phyloP scores from a whole-genome alignment of 2,888 invertebrate genomes.

The Trimorus sp. region DNA sequence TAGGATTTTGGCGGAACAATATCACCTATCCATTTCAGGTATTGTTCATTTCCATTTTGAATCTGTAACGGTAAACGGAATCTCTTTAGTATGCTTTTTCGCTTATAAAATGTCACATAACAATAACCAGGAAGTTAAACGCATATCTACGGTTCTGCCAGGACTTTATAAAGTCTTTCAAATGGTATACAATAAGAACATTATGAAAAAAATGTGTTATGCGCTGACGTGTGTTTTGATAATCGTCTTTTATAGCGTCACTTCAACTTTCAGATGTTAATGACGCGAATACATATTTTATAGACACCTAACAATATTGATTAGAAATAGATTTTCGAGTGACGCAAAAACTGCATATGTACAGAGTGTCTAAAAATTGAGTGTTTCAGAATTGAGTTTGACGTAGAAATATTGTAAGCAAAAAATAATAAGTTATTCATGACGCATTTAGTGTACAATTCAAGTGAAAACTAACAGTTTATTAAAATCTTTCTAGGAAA shows the following conservation, averaged over 20 bases:
- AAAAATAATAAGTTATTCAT: too few species aligned
- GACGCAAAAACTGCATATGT: background rate
- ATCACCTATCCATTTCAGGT: slow-evolving; percentile 90
- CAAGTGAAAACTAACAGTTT: too few species aligned
- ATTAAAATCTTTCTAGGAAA: too few species aligned
- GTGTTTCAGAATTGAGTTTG: too few species aligned
- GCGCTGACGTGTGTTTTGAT: too few species aligned
- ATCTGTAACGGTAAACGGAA: slow-evolving; percentile 82
- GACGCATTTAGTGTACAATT: too few species aligned
- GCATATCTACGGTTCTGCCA: background rate
- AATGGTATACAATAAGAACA: background rate
- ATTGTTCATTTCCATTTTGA: slow-evolving; percentile 89
- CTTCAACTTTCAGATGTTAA: background rate
- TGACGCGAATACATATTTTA: background rate
- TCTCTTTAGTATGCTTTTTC: background rate
- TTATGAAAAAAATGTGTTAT: too few species aligned
- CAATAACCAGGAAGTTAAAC: background rate
- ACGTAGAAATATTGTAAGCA: too few species aligned
- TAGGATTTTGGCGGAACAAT: slow-evolving; percentile 67
- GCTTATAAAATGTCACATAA: background rate
- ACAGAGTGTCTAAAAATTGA: background rate
- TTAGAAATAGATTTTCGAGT: background rate
- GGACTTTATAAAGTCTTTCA: background rate
- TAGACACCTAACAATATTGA: background rate
- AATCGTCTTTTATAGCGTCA: background rate